A percentile compares a stretch with the other conserved stretches of the same genome.
These are phyloP conservation scores for Parapsyche elsis DNA, from an alignment of 1,140 invertebrate genomes.

Conservation along the genomic window DNA sequence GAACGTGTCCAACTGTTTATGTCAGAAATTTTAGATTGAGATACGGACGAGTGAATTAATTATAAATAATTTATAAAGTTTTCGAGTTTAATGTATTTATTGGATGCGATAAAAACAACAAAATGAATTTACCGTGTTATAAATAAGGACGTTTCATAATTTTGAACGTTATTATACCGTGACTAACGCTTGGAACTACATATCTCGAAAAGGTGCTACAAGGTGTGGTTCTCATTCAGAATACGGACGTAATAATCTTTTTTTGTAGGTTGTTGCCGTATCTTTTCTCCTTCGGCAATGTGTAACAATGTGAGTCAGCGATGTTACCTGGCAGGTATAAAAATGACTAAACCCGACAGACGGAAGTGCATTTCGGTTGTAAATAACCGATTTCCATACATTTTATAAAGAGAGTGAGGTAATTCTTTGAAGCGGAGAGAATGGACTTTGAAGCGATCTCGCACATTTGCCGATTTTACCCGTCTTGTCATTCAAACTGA, in stretches of 20 bases:
- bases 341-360: not conserved
- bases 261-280: not conserved
- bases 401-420: no score
- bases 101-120: no score
- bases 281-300: constrained; percentile 6
- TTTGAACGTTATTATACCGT: constrained; percentile 9
- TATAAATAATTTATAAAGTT: no score
- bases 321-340: constrained; percentile 15
- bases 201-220: constrained; percentile 8
- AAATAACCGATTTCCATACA: constrained; percentile 26
- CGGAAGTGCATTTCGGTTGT: not conserved
- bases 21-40: no score
- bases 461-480: constrained; percentile 1
- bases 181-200: not conserved
- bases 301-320: constrained; percentile 28
- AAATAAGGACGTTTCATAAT: constrained; percentile 4
- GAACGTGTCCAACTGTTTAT: no score
- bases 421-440: not conserved
- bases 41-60: no score
- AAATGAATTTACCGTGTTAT: no score
- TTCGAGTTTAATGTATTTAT: no score
- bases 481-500: not conserved
- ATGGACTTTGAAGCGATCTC: not conserved
- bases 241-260: constrained; percentile 10
- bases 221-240: constrained; percentile 9